Evolutionary conservation across 2,797 vertebrate genomes (phyloP).

Genomic region (Champsocephalus gunnari): DNA sequence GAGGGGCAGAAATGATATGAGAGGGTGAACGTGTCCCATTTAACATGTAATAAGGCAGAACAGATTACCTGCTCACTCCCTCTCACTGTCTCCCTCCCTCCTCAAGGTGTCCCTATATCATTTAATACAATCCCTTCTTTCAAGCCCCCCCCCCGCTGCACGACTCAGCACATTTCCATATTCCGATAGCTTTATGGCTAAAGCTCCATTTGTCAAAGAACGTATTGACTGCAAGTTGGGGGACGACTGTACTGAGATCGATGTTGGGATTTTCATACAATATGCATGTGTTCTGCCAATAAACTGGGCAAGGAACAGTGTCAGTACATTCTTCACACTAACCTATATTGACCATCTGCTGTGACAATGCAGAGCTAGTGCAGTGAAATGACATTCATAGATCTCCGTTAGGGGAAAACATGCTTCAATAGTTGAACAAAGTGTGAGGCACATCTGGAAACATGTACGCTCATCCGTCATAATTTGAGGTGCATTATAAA

Average conservation of each 20-base stretch:
- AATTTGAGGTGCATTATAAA: conserved; percentile 50
- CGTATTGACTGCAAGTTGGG: conserved; percentile 44
- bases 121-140: conserved; percentile 58
- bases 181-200: conserved; percentile 44
- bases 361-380: conserved; percentile 26
- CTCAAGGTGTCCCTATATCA: conserved; percentile 74
- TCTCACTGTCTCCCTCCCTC: conserved; percentile 52
- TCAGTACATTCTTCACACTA: conserved; percentile 61
- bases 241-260: conserved; percentile 40
- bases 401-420: conserved; percentile 63
- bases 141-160: conserved; percentile 19
- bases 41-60: conserved; percentile 75
- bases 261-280: conserved; percentile 62
- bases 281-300: conserved; percentile 57
- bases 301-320: conserved; percentile 11
- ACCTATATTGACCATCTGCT: conserved; percentile 64
- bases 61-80: conserved; percentile 60
- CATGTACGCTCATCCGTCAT: conserved; percentile 63
- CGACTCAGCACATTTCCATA: conserved; percentile 70
- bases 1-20: conserved; percentile 39
- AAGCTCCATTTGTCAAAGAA: conserved; percentile 47
- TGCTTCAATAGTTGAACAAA: conserved; percentile 52
- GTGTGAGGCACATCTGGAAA: conserved; percentile 55
- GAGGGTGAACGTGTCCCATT: conserved; percentile 60
- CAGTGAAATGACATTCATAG: conserved; percentile 66